Evolutionary conservation across 2,888 invertebrate species (phyloP).

Genomic region (Drosophila kambysellisi): DNA sequence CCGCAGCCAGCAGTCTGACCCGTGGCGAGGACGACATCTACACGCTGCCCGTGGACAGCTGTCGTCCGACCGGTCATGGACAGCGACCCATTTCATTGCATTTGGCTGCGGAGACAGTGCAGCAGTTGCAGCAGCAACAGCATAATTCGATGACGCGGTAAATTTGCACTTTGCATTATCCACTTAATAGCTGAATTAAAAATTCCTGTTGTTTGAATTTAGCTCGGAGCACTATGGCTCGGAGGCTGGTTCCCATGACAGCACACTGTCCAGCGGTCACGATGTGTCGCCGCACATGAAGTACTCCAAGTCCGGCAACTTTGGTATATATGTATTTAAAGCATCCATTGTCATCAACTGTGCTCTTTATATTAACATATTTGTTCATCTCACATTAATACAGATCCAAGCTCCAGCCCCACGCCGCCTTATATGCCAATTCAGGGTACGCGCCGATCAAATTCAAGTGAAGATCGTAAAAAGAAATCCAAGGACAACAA

Average conservation of each 20-base stretch:
- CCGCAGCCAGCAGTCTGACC: conserved; percentile 43
- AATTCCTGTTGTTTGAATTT: background rate
- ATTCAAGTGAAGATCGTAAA: conserved; percentile 88
- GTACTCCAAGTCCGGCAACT: conserved; percentile 82
- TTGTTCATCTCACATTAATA: background rate
- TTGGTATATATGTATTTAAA: conserved; percentile 84
- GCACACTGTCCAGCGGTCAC: conserved; percentile 72
- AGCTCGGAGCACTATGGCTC: conserved; percentile 82
- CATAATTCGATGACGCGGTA: conserved; percentile 83
- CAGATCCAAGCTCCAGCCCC: conserved; percentile 86
- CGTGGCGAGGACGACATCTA: conserved; percentile 84
- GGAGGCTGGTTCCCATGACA: conserved; percentile 81
- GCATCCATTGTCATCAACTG: background rate
- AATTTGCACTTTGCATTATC: background rate
- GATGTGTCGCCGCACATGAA: conserved; percentile 79
- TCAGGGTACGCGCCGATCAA: conserved; percentile 90
- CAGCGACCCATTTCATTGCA: conserved; percentile 75
- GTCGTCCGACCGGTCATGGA: conserved; percentile 67
- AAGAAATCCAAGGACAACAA: conserved; percentile 87
- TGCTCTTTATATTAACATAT: conserved; percentile 20
- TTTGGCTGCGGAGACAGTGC: conserved; percentile 71
- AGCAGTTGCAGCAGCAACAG: conserved; percentile 53
- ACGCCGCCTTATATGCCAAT: conserved; percentile 92
- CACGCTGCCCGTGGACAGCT: conserved; percentile 84
- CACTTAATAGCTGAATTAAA: background rate